These are phyloP conservation scores for Aradophagus sp. DNA, from an alignment of 1,140 invertebrate species.

Conservation along the genomic window DNA sequence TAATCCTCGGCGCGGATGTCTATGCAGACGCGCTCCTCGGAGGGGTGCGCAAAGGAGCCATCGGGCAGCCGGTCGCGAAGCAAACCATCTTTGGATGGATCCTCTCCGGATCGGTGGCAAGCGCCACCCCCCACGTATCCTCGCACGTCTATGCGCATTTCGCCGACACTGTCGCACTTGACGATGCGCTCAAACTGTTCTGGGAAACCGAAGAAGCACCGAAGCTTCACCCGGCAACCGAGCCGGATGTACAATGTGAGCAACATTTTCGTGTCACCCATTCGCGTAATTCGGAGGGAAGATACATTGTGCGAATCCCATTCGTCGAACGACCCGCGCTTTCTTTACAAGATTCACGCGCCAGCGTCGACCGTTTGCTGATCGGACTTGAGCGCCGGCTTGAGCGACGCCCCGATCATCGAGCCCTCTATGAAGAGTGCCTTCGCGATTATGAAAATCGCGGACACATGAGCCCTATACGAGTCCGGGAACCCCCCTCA, in stretches of 20 bases:
- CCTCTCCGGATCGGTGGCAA: constrained; percentile 3
- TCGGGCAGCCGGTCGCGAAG: constrained; percentile 19
- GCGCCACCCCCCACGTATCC: neutral
- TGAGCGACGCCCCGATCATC: neutral
- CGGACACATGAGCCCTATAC: neutral
- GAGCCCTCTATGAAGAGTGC: neutral
- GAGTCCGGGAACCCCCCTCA: neutral
- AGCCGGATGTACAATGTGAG: constrained; percentile 4
- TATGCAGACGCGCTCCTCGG: constrained; percentile 4
- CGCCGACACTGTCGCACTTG: neutral
- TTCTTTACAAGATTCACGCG: neutral
- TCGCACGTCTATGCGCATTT: neutral
- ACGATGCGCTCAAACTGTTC: neutral
- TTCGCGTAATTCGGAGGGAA: neutral
- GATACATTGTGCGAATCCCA: constrained; percentile 1
- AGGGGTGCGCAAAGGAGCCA: constrained; percentile 7
- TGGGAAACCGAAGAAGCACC: constrained; percentile 18
- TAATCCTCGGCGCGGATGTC: constrained; percentile 21
- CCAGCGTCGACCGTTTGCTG: neutral
- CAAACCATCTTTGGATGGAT: constrained; percentile 39
- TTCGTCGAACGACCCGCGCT: neutral
- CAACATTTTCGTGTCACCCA: neutral
- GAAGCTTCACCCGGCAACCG: no score
- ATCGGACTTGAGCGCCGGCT: neutral
- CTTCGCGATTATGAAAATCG: neutral